Evolutionary conservation across 1,140 invertebrate species (phyloP).

Genomic region (Drosophila mayri): DNA sequence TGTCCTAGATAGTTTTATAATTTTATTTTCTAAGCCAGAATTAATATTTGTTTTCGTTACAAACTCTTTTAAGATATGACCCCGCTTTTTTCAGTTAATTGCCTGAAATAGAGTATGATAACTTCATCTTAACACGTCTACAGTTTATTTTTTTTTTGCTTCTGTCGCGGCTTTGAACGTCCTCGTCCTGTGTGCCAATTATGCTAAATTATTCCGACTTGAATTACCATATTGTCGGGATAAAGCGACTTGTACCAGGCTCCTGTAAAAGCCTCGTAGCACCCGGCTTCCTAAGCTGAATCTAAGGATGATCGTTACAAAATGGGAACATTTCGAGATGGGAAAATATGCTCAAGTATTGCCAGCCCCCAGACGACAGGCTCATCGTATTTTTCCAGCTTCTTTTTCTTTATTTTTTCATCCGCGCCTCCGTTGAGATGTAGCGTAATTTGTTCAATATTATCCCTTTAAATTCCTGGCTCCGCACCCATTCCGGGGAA

Average conservation of each 20-base stretch:
- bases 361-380: constrained; percentile 3
- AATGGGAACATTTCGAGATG: constrained; percentile 29
- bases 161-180: constrained; percentile 9
- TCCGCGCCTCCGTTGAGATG: constrained; percentile 36
- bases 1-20: no score
- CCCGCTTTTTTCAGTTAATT: neutral
- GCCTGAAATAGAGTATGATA: constrained; percentile 18
- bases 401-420: constrained; percentile 10
- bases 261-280: constrained; percentile 7
- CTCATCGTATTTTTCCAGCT: constrained; percentile 18
- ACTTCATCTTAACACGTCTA: constrained; percentile 12
- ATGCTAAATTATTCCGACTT: constrained; percentile 66
- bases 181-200: constrained; percentile 63
- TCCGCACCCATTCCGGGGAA: constrained; percentile 22
- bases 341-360: constrained; percentile 38
- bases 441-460: constrained; percentile 77
- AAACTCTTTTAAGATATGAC: neutral
- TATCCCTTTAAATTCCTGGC: constrained; percentile 74
- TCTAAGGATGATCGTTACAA: constrained; percentile 32
- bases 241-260: constrained; percentile 30
- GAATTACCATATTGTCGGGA: constrained; percentile 78
- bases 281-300: constrained; percentile 14
- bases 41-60: no score
- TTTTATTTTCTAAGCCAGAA: no score
- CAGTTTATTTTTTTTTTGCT: constrained; percentile 8